Evolutionary conservation across 2,888 invertebrate species (phyloP).

Genomic region (Germaria angustata): DNA sequence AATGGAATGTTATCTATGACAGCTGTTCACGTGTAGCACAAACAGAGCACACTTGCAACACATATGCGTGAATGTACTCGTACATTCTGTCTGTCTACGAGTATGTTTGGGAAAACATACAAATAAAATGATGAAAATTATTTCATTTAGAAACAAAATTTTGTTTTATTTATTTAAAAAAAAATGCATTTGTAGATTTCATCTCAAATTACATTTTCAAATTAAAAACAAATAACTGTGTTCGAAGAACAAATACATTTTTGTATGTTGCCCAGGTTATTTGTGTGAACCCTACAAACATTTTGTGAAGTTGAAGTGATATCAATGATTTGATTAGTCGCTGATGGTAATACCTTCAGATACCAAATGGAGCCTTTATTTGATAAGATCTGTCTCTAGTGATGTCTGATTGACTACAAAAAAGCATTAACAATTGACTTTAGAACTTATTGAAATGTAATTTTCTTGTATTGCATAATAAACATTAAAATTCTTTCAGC

Average conservation of each 20-base stretch:
- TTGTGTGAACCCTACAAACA: background rate
- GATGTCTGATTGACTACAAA: too few species aligned
- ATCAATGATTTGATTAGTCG: too few species aligned
- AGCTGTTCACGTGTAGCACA: conserved; percentile 59
- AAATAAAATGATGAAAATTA: conserved; percentile 25
- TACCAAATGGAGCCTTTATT: too few species aligned
- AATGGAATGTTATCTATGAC: conserved; percentile 57
- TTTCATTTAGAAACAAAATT: conserved; percentile 42
- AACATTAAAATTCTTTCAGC: too few species aligned
- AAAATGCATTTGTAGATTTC: conserved; percentile 38
- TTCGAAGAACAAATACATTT: conserved; percentile 1
- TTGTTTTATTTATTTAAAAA: conserved; percentile 42
- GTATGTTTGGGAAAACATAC: conserved; percentile 23
- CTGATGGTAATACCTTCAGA: too few species aligned
- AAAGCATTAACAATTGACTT: too few species aligned
- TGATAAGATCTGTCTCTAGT: too few species aligned
- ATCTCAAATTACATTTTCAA: conserved; percentile 55
- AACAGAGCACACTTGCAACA: background rate
- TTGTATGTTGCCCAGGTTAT: conserved; percentile 19
- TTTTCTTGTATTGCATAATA: too few species aligned
- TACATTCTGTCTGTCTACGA: too few species aligned
- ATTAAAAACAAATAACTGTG: conserved; percentile 17
- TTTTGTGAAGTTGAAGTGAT: background rate
- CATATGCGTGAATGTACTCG: background rate
- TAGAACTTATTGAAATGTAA: too few species aligned